phyloP scores from a whole-genome alignment of 2,113 vertebrate genomes.

The Datnioides undecimradiatus region DNA sequence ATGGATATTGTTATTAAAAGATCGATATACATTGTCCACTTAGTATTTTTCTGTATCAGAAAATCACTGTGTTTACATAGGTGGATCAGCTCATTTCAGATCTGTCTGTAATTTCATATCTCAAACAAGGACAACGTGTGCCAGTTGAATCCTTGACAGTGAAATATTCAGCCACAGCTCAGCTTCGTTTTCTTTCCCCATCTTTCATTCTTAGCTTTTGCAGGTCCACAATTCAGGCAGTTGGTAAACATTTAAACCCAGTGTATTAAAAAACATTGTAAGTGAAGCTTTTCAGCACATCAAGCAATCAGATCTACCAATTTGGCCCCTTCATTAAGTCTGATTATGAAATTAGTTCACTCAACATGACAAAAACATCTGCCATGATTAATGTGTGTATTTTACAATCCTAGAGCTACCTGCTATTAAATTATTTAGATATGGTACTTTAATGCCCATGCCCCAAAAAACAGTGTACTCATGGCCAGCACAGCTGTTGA shows the following conservation, averaged over 20 bases:
- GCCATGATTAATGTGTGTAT: slow-evolving; percentile 17
- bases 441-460: slow-evolving; percentile 18
- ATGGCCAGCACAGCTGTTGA: slow-evolving; percentile 34
- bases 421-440: slow-evolving; percentile 46
- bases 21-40: slow-evolving; percentile 76
- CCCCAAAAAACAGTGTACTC: neutral
- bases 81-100: slow-evolving; percentile 80
- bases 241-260: slow-evolving; percentile 27
- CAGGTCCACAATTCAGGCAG: slow-evolving; percentile 10
- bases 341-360: neutral
- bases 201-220: slow-evolving; percentile 17
- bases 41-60: slow-evolving; percentile 88
- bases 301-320: too few relatives aligned
- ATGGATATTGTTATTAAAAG: slow-evolving; percentile 67
- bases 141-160: slow-evolving; percentile 55
- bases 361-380: neutral
- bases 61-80: slow-evolving; percentile 83
- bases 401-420: slow-evolving; percentile 45
- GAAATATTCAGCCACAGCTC: neutral
- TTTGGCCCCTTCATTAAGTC: neutral
- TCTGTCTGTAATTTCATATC: slow-evolving; percentile 68
- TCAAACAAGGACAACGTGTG: slow-evolving; percentile 30
- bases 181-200: neutral
- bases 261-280: too few relatives aligned
- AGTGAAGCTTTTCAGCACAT: too few relatives aligned